A percentile compares a stretch with the other conserved stretches of the same genome.
Conservation (phyloP, 2,113 vertebrate species). For the Riparia riparia region DNA sequence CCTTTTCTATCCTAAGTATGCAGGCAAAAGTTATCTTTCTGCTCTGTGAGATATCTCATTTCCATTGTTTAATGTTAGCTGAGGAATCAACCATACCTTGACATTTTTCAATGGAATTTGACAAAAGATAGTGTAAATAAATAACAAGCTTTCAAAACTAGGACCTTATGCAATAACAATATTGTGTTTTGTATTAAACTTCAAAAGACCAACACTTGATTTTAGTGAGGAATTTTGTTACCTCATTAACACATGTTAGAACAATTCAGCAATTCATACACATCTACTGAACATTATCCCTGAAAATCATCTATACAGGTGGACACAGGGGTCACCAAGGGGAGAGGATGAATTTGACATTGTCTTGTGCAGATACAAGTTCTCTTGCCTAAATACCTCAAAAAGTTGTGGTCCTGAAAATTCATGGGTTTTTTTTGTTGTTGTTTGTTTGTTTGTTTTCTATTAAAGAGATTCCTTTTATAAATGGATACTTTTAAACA, state of each 20-base stretch:
- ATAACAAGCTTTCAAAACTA: not conserved
- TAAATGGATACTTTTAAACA: slow-evolving; percentile 30
- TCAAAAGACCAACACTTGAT: not conserved
- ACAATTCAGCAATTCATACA: not conserved
- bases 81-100: not conserved
- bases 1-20: not conserved
- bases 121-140: not conserved
- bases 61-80: not conserved
- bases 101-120: not conserved
- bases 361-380: not conserved
- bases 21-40: not conserved
- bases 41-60: not conserved
- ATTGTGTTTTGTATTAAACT: not conserved
- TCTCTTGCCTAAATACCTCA: not conserved
- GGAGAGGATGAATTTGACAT: not conserved
- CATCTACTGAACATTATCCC: not conserved
- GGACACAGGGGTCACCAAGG: not conserved
- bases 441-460: not conserved
- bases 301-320: not conserved
- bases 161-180: not conserved
- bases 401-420: not conserved
- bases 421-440: not conserved
- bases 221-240: not conserved
- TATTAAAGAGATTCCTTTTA: slow-evolving; percentile 7
- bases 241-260: not conserved